phyloP scores from a whole-genome alignment of 2,797 vertebrate species.

The Potorous gilbertii region DNA sequence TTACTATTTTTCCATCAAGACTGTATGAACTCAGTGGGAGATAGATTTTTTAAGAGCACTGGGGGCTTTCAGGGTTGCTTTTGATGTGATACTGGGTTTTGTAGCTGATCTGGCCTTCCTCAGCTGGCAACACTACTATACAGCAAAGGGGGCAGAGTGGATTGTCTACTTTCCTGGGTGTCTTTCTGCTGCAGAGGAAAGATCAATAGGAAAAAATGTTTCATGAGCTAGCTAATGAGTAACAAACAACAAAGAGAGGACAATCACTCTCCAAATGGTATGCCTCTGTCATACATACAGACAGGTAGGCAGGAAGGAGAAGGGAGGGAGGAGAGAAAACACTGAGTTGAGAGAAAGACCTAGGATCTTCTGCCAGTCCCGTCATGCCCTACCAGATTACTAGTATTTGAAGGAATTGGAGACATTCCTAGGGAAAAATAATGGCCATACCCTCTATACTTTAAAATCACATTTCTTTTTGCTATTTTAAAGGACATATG shows the following conservation, averaged over 20 bases:
- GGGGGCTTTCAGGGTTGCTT: conserved; percentile 7
- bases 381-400: neutral
- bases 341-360: neutral
- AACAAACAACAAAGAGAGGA: neutral
- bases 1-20: conserved; percentile 68
- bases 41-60: conserved; percentile 73
- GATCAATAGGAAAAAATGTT: conserved; percentile 39
- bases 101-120: conserved; percentile 5
- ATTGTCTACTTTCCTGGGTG: conserved; percentile 52
- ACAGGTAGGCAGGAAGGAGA: neutral
- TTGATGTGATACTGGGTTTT: conserved; percentile 28
- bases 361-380: neutral
- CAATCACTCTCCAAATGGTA: neutral
- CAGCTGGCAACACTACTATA: neutral
- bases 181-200: conserved; percentile 55
- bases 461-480: neutral
- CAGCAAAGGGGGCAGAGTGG: conserved; percentile 8
- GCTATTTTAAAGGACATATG: neutral
- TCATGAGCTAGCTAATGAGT: neutral
- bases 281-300: conserved; percentile 2
- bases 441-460: neutral
- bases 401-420: neutral
- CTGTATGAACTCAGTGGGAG: conserved; percentile 63
- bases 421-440: neutral
- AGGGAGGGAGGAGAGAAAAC: neutral